These are phyloP conservation scores for Bombyx mori DNA, from an alignment of 1,140 invertebrate species.

Conservation along the genomic window DNA sequence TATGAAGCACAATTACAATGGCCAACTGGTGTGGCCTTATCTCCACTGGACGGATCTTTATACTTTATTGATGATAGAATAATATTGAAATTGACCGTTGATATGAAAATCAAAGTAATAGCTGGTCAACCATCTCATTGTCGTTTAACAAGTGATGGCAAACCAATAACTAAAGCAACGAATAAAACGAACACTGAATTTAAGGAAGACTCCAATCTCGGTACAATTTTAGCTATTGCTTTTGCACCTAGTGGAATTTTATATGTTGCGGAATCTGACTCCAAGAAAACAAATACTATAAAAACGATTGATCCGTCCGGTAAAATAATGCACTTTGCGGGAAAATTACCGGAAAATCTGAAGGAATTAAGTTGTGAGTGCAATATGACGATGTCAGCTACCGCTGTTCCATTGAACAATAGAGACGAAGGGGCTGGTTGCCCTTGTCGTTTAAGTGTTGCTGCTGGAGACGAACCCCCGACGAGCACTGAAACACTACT, in stretches of 20 bases:
- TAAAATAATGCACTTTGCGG: constrained; percentile 86
- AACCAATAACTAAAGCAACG: constrained; percentile 38
- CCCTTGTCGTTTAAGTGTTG: constrained; percentile 69
- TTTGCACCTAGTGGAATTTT: constrained; percentile 94
- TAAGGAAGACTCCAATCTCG: constrained; percentile 71
- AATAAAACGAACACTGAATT: constrained; percentile 59
- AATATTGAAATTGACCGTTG: constrained; percentile 91
- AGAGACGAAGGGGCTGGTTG: constrained; percentile 68
- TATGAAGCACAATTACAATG: constrained; percentile 91
- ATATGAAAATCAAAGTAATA: constrained; percentile 91
- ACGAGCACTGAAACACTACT: constrained; percentile 86
- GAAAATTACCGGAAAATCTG: constrained; percentile 77
- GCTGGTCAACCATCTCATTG: constrained; percentile 94
- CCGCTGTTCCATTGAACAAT: constrained; percentile 58
- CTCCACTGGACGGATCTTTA: constrained; percentile 92
- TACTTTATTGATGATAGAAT: constrained; percentile 97
- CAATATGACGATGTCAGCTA: constrained; percentile 71
- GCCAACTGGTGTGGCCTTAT: constrained; percentile 94
- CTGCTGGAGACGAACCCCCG: constrained; percentile 75
- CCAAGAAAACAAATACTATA: constrained; percentile 90
- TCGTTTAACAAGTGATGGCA: constrained; percentile 63
- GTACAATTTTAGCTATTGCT: constrained; percentile 85
- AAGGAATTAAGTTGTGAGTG: constrained; percentile 74
- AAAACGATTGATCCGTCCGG: constrained; percentile 86
- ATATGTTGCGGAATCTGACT: constrained; percentile 94